Base-by-base conservation (phyloP, 2,113 vertebrate species). In the Hippocampus barbouri region DNA sequence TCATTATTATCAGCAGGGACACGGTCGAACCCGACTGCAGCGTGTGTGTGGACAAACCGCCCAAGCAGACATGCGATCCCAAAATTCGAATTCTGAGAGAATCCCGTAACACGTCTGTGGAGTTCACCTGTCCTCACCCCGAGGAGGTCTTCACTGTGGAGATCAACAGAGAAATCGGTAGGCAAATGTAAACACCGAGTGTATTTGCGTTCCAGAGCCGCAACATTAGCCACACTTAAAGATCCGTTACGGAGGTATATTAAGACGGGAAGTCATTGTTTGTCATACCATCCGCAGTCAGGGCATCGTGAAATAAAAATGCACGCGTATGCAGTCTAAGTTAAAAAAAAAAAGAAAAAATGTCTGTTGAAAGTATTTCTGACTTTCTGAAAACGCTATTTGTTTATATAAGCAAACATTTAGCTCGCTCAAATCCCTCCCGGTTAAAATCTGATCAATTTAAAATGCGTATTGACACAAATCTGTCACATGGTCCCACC, bases 101-200 rank as follows among this genome's bases (percentile, higher is more conserved):
- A 14, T 7, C 68, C 51, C 23, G 7, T 4, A 75, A 78, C 73
- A 75, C 69, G 14, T 60, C 69, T 0, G 77, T 93, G 20, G 75
- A 87, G 20, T 93, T 93, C 47, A 89, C 72, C 65, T 93, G 92
- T 54, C 74, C 78, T 30, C 70, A 38, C 1, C 91, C 92, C n/a
- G 86, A 91, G 38, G 77, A 91, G 0, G 3, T 88, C 76, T 93
- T 88, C 83, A 83, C 0, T 1, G 87, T 92, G 75, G 85, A 91
- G 78, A 86, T 93, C 77, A 89, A 81, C 71, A 89, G 81, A 70
- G 69, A 90, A 0, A 82, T 92, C 5, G 87, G 93, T 92, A 81
- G n/a, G 68, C 66, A 47, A 1, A 74, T 34, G 7, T 53, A 8
- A 75, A 64, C 34, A 56, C 18, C 16, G 18, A 12, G 14, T 21